These are phyloP conservation scores for Todiramphus saurophagus DNA, from an alignment of 2,113 vertebrate species.

Conservation along the genomic window DNA sequence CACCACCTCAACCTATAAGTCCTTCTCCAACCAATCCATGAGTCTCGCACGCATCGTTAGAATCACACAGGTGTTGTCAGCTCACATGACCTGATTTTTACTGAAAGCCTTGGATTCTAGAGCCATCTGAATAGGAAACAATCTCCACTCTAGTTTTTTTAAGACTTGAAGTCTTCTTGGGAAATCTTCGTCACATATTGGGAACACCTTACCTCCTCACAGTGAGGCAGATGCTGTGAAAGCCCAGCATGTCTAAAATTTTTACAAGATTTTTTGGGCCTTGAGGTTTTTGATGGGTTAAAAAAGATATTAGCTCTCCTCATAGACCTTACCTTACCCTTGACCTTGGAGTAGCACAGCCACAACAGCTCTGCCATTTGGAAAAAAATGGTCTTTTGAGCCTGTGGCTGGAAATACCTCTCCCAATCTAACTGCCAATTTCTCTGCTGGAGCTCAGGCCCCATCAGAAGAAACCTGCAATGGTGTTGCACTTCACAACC, in stretches of 20 bases:
- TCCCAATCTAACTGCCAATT: not conserved
- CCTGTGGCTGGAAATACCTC: not conserved
- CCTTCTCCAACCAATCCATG: not conserved
- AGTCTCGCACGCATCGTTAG: not conserved
- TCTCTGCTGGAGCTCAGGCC: slow-evolving; percentile 38
- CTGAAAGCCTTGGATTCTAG: not conserved
- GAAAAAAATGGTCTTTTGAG: not conserved
- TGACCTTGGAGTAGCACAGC: not conserved
- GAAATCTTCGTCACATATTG: not conserved
- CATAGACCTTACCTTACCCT: not conserved
- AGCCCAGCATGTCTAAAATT: not conserved
- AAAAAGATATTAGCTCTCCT: not conserved
- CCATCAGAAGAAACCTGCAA: not conserved
- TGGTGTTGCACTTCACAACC: slow-evolving; percentile 17
- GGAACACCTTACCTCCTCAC: not conserved
- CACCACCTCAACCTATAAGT: fast-evolving
- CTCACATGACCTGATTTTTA: not conserved
- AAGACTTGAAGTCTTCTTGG: not conserved
- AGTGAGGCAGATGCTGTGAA: not conserved
- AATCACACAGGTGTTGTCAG: fast-evolving
- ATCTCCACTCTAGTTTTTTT: not conserved
- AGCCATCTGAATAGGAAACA: not conserved
- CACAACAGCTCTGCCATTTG: not conserved
- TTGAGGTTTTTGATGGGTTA: not conserved
- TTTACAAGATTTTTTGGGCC: fast-evolving